Evolutionary conservation across 2,113 vertebrate genomes (phyloP), one percentile per base, ranked within the genome.

Genomic region (Cnemophilus loriae): DNA sequence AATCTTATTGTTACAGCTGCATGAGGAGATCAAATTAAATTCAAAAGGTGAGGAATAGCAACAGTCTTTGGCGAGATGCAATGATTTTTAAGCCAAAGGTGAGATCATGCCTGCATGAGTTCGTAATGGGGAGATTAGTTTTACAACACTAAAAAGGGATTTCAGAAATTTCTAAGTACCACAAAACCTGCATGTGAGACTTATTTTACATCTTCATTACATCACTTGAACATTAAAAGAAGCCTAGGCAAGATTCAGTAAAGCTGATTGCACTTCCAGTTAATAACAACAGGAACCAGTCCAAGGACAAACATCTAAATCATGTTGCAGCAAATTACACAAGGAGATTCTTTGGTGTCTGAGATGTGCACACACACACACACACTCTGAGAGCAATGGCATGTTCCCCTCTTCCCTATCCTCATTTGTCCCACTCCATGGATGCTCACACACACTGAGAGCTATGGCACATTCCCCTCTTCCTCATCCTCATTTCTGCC

Each of bases 1-100:
- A 88, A 80, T 67, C 63, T 77, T 89, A 86, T 69, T 86, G 42
- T 91, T 95, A 68, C 53, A 95, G 46, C 47, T 82, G 35, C 74
- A 79, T 35, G 63, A 93, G 79, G 91, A 88, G 55, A 97, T 70
- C 39, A 71, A 87, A 91, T 93, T 83, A 35, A n/a, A 89, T 75
- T 89, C 95, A 80, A 87, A 90, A 96, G 44, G 91, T 94, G 75
- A 96, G 63, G 88, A 95, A 95, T 33, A 78, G 44, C 28, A 96
- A 91, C 37, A 64, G 21, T 86, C 14, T 84, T 92, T 95, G 91
- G 82, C 84, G 49, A 95, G 63, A 69, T 75, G 46, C 81, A 90
- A 90, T 55, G 10, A 69, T 57, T 96, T 90, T 86, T 73, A 94
- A 96, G 90, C 93, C 96, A 97, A 94, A 96, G 90, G 82, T 90